Conservation (phyloP, 2,797 vertebrate species). For the Scolopax rusticola region DNA sequence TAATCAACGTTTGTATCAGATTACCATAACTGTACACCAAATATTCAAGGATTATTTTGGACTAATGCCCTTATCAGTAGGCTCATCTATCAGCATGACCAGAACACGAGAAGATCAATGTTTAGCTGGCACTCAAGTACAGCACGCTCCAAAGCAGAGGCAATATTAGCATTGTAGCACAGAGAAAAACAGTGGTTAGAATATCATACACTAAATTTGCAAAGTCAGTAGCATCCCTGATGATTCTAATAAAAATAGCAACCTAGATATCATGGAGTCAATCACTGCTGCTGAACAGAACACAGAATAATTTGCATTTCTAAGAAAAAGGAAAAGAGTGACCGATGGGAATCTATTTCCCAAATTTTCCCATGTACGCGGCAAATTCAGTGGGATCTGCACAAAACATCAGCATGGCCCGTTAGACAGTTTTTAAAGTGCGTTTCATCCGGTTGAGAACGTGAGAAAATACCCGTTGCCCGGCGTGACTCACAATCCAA, state of each 20-base stretch:
- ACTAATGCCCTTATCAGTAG: conserved; percentile 29
- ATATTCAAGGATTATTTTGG: conserved; percentile 36
- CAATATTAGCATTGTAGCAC: conserved; percentile 28
- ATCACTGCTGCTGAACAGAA: background rate
- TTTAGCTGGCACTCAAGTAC: conserved; percentile 39
- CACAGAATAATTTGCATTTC: background rate
- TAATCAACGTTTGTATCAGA: conserved; percentile 46
- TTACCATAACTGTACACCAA: conserved; percentile 46
- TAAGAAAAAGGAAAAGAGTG: background rate
- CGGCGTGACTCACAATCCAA: background rate
- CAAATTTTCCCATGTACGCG: background rate
- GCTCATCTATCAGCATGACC: conserved; percentile 41
- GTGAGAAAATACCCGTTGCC: background rate
- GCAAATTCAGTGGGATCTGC: conserved; percentile 27
- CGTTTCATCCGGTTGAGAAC: background rate
- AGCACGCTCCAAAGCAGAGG: conserved; percentile 43
- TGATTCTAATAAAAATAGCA: conserved; percentile 11
- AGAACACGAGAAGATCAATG: conserved; percentile 10
- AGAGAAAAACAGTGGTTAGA: conserved; percentile 14
- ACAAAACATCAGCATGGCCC: background rate
- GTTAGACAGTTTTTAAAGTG: conserved; percentile 32
- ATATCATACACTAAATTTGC: background rate
- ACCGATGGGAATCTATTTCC: background rate
- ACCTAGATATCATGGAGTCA: background rate
- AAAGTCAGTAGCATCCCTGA: conserved; percentile 38